These are phyloP conservation scores for Trididemnum clinides DNA, from an alignment of 23 tunicate species.

Conservation along the genomic window DNA sequence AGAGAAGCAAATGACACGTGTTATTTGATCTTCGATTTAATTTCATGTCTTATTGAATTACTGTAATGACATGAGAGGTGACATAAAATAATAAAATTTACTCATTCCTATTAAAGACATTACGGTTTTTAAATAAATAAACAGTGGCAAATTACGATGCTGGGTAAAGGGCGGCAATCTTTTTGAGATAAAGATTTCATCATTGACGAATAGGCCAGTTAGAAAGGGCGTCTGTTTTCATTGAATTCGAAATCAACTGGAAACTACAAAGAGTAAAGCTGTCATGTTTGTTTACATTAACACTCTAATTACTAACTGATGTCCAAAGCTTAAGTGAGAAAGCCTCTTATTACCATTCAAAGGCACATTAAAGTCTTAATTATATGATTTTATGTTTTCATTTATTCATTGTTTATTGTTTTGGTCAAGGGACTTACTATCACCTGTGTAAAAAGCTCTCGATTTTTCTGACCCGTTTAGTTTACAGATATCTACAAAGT, in stretches of 20 bases:
- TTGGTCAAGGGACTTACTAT: background rate
- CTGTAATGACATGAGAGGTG: background rate
- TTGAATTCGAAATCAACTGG: background rate
- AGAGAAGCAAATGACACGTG: no score
- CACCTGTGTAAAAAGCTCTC: background rate
- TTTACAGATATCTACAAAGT: background rate
- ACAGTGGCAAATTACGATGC: conserved; percentile 1
- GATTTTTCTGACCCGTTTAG: background rate
- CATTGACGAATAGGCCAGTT: no score
- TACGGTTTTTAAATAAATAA: background rate
- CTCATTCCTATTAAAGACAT: background rate
- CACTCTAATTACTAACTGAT: background rate
- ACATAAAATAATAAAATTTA: conserved; percentile 5
- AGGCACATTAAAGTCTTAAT: background rate
- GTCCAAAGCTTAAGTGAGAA: background rate
- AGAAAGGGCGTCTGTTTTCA: no score
- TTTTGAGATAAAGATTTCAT: background rate
- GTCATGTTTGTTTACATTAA: conserved; percentile 3
- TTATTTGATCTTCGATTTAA: no score
- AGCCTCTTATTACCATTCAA: background rate
- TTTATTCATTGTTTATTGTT: background rate
- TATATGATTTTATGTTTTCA: background rate
- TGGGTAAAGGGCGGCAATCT: background rate
- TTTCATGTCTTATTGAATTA: no score
- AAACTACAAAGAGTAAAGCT: background rate